A percentile compares a stretch with the other conserved stretches of the same genome.
Evolutionary conservation across 2,113 vertebrate genomes (phyloP).

Genomic region (human): GRCh38 chr22:40193501-40194000

Average conservation of each 20-base stretch:
- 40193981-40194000: background rate
- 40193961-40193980: background rate
- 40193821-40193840: background rate
- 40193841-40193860: background rate
- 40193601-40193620: background rate
- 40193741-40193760: background rate
- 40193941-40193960: background rate
- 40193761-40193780: background rate
- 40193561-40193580: background rate
- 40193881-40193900: background rate
- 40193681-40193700: background rate
- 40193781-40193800: background rate
- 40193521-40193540: background rate
- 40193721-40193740: background rate
- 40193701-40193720: background rate
- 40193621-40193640: background rate
- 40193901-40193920: background rate
- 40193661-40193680: background rate
- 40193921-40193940: background rate
- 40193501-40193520: background rate
- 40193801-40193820: background rate
- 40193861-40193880: background rate
- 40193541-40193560: background rate
- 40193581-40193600: background rate
- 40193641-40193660: background rate